These are phyloP conservation scores for Elachura formosa DNA, from an alignment of 2,113 vertebrate species.

Conservation along the genomic window DNA sequence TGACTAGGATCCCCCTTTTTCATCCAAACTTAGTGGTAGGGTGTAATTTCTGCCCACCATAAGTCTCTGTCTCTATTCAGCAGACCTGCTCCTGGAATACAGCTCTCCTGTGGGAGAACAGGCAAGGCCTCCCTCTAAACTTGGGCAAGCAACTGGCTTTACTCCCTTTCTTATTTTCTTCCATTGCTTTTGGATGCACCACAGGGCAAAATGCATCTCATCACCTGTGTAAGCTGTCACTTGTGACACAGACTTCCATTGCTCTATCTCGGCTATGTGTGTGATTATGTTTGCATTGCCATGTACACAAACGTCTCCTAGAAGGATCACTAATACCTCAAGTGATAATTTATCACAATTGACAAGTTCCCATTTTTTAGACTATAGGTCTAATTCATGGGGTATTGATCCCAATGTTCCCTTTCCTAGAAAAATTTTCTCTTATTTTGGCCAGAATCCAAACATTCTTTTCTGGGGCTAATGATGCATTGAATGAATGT, in stretches of 20 bases:
- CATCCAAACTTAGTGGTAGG: neutral
- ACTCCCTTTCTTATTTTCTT: neutral
- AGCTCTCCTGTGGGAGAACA: neutral
- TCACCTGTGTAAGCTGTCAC: neutral
- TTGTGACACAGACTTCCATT: neutral
- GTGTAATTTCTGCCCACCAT: neutral
- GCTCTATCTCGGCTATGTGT: neutral
- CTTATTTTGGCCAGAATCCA: neutral
- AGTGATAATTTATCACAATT: neutral
- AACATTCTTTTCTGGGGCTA: neutral
- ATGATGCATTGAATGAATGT: slow-evolving; percentile 9
- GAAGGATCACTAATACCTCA: neutral
- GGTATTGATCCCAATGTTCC: neutral
- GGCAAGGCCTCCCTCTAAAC: neutral
- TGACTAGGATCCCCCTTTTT: neutral
- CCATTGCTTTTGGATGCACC: neutral
- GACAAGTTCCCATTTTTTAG: neutral
- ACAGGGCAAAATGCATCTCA: neutral
- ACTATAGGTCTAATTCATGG: neutral
- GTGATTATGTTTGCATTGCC: neutral
- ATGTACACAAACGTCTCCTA: neutral
- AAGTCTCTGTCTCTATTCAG: neutral
- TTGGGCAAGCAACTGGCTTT: neutral
- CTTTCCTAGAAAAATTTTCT: neutral
- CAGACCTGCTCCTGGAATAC: neutral